Evolutionary conservation across 2,113 vertebrate genomes (phyloP).

Genomic region (Sceloporus tristichus): DNA sequence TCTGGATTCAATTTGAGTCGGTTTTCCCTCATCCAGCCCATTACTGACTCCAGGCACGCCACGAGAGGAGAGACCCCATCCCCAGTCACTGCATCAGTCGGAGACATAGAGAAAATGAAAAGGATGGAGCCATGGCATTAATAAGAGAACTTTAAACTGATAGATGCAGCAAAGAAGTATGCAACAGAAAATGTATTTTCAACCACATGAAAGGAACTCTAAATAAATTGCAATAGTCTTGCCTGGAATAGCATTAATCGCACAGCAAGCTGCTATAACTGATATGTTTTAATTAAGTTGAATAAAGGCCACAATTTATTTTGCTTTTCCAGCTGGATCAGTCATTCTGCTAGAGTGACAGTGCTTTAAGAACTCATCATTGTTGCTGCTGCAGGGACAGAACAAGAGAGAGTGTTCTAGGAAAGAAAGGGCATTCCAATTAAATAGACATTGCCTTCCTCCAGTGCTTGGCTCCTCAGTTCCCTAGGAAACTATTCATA

Average conservation of each 20-base stretch:
- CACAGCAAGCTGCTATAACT: constrained; percentile 53
- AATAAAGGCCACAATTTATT: constrained; percentile 50
- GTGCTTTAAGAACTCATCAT: constrained; percentile 25
- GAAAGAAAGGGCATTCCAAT: not conserved
- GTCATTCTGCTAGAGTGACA: constrained; percentile 10
- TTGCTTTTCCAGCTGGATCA: constrained; percentile 36
- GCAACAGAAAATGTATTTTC: constrained; percentile 39
- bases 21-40: too few relatives aligned
- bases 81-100: too few relatives aligned
- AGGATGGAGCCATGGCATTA: too few relatives aligned
- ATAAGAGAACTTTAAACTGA: not conserved
- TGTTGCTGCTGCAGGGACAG: not conserved
- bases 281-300: constrained; percentile 62
- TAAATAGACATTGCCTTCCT: not conserved
- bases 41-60: too few relatives aligned
- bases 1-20: too few relatives aligned
- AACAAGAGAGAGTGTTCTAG: constrained; percentile 24
- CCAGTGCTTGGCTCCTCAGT: constrained; percentile 12
- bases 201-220: constrained; percentile 23
- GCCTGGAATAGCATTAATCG: constrained; percentile 48
- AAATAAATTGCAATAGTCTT: constrained; percentile 53
- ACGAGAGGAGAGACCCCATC: too few relatives aligned
- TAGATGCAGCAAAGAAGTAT: constrained; percentile 32
- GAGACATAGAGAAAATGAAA: too few relatives aligned
- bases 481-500: not conserved